These are phyloP conservation scores for Diplazon laetatorius DNA, from an alignment of 2,888 invertebrate species.

Conservation along the genomic window DNA sequence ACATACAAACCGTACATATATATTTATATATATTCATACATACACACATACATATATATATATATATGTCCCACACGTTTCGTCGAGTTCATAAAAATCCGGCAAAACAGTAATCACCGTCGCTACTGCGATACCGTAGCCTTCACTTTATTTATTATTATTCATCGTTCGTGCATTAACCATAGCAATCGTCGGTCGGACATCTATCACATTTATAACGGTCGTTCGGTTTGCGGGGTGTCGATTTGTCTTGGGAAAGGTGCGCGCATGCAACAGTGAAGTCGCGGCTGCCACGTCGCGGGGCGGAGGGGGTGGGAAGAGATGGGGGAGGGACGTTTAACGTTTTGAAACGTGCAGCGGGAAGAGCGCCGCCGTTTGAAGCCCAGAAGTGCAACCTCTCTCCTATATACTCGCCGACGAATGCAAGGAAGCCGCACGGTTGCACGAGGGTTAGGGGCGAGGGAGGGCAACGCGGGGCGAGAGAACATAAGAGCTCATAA, in stretches of 20 bases:
- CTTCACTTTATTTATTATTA: slow-evolving; percentile 53
- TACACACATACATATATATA: too few relatives aligned
- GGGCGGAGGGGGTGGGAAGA: too few relatives aligned
- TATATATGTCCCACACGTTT: slow-evolving; percentile 42
- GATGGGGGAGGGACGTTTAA: too few relatives aligned
- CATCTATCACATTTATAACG: slow-evolving; percentile 78
- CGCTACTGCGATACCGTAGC: slow-evolving; percentile 32
- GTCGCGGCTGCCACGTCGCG: slow-evolving; percentile 29
- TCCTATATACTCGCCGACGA: slow-evolving; percentile 52
- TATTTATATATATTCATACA: neutral
- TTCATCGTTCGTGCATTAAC: slow-evolving; percentile 58
- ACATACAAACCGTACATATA: too few relatives aligned
- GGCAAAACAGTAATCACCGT: slow-evolving; percentile 28
- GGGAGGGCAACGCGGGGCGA: slow-evolving; percentile 70
- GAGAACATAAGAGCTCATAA: slow-evolving; percentile 82
- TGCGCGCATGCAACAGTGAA: slow-evolving; percentile 63
- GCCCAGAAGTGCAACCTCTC: slow-evolving; percentile 49
- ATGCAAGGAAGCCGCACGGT: slow-evolving; percentile 57
- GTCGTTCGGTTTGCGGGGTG: slow-evolving; percentile 72
- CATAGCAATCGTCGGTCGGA: slow-evolving; percentile 74
- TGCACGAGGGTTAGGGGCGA: slow-evolving; percentile 19
- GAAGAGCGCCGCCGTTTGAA: slow-evolving; percentile 63
- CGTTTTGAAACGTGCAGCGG: slow-evolving; percentile 60
- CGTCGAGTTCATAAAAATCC: slow-evolving; percentile 55
- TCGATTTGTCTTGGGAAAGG: slow-evolving; percentile 76